These are phyloP conservation scores for Ophiodon elongatus DNA, from an alignment of 2,113 vertebrate species.

Conservation along the genomic window DNA sequence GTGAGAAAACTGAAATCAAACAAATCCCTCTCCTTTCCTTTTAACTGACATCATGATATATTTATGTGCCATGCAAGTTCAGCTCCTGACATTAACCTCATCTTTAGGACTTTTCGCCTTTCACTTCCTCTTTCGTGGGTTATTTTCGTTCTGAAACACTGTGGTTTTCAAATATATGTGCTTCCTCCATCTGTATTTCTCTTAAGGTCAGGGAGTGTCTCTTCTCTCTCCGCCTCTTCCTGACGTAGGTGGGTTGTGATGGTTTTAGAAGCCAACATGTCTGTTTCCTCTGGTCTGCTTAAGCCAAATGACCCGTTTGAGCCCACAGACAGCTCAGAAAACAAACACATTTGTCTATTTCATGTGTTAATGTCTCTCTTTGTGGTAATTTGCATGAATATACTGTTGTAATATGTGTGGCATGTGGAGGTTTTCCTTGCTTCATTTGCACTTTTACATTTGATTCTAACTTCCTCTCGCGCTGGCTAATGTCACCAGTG, in stretches of 20 bases:
- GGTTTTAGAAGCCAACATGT: conserved; percentile 40
- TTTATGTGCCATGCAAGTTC: neutral
- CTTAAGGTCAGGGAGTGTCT: conserved; percentile 4
- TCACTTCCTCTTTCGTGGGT: neutral
- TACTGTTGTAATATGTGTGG: neutral
- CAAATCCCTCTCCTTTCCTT: conserved; percentile 27
- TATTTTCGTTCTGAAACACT: conserved; percentile 21
- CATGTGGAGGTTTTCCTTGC: neutral
- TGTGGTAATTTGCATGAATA: neutral
- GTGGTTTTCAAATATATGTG: conserved; percentile 39
- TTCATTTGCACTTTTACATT: conserved; percentile 29
- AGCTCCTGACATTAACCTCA: conserved; percentile 3
- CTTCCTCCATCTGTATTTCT: conserved; percentile 57
- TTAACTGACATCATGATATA: conserved; percentile 34
- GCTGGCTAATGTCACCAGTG: neutral
- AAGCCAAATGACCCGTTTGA: conserved; percentile 48
- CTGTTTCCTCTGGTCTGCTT: conserved; percentile 56
- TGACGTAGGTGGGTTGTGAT: conserved; percentile 50
- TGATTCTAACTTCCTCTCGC: neutral
- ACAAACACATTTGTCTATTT: conserved; percentile 20
- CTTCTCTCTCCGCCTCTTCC: conserved; percentile 29
- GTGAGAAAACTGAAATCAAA: conserved; percentile 25
- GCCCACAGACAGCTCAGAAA: conserved; percentile 23
- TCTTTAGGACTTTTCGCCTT: neutral
- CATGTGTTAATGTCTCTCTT: neutral